Conservation (phyloP, 2,797 vertebrate genomes). For the Hypotaenidia philippensis region DNA sequence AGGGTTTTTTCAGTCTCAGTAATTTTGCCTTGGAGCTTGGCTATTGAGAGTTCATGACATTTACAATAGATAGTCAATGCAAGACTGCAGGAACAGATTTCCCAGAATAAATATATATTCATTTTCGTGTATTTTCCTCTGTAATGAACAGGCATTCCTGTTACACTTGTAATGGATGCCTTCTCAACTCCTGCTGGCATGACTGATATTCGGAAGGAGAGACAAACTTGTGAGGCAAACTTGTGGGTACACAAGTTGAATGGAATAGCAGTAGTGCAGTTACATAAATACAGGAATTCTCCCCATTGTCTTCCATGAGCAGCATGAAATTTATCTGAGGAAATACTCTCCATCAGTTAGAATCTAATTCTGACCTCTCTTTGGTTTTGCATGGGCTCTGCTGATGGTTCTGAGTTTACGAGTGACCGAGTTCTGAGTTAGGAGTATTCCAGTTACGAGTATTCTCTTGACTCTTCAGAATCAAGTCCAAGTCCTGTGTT, state of each 20-base stretch:
- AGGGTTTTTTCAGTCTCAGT: not conserved
- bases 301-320: not conserved
- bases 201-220: not conserved
- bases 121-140: not conserved
- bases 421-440: no score
- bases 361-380: not conserved
- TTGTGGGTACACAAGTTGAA: not conserved
- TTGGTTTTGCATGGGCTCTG: not conserved
- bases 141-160: not conserved
- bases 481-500: not conserved
- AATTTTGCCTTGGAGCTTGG: slow-evolving; percentile 1
- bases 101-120: not conserved
- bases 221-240: not conserved
- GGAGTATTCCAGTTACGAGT: no score
- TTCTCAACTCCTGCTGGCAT: not conserved
- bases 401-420: not conserved
- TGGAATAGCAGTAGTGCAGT: not conserved
- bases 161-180: not conserved
- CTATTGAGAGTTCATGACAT: not conserved
- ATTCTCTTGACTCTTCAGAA: not conserved
- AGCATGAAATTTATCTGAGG: not conserved
- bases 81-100: slow-evolving; percentile 8
- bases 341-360: not conserved
- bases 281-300: not conserved
- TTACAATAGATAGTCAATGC: not conserved